These are phyloP conservation scores for Beris morrisii DNA, from an alignment of 2,888 invertebrate species.

Conservation along the genomic window DNA sequence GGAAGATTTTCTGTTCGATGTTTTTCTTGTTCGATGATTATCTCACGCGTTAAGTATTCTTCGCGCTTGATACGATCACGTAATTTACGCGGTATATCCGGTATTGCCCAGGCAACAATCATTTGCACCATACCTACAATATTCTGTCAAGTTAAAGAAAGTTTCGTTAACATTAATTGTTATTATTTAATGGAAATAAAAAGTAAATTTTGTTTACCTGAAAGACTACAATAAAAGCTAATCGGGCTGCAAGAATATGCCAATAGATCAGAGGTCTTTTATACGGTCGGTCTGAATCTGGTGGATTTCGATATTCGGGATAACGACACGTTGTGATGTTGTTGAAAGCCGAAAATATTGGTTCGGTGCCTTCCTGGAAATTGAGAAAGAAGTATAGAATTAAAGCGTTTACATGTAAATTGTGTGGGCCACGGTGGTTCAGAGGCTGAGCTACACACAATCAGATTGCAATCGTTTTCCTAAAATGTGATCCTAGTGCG, in stretches of 20 bases:
- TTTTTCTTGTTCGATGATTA: constrained; percentile 71
- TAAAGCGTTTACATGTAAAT: too few relatives aligned
- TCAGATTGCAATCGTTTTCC: too few relatives aligned
- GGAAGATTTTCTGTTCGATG: constrained; percentile 41
- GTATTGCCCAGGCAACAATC: constrained; percentile 74
- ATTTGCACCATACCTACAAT: constrained; percentile 72
- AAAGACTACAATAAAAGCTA: constrained; percentile 76
- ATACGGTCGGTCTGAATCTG: constrained; percentile 58
- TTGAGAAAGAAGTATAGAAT: neutral
- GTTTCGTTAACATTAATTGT: neutral
- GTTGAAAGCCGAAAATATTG: constrained; percentile 47
- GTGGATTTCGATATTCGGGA: constrained; percentile 69
- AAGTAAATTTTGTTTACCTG: constrained; percentile 55
- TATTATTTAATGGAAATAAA: neutral
- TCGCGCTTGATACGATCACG: constrained; percentile 72
- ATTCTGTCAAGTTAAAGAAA: constrained; percentile 60
- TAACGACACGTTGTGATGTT: constrained; percentile 63
- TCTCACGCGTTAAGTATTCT: constrained; percentile 71
- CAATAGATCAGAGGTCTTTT: constrained; percentile 70
- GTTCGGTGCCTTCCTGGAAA: constrained; percentile 48
- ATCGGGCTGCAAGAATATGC: constrained; percentile 71
- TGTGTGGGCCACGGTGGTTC: too few relatives aligned
- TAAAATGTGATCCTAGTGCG: too few relatives aligned
- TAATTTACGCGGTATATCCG: constrained; percentile 72
- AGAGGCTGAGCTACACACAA: too few relatives aligned